These are phyloP conservation scores for Asobara japonica DNA, from an alignment of 1,140 invertebrate species.

Conservation along the genomic window DNA sequence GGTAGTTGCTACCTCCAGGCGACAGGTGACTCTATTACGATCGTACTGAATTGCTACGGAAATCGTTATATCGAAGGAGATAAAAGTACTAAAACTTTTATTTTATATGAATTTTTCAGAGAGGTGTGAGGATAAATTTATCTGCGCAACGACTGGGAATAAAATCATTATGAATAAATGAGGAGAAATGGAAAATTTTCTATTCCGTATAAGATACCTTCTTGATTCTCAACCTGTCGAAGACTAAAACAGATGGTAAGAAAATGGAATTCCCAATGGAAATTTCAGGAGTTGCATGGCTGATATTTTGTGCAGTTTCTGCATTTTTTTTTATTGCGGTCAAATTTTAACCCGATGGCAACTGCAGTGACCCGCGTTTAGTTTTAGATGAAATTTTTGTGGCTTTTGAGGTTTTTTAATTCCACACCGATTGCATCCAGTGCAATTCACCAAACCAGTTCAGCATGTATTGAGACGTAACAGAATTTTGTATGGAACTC, in stretches of 20 bases:
- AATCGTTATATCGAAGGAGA: conserved; percentile 1
- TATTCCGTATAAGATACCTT: not conserved
- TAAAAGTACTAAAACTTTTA: not conserved
- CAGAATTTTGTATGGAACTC: no score
- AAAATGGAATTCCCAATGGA: no score
- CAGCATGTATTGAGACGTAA: no score
- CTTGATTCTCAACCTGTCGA: not conserved
- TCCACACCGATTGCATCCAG: no score
- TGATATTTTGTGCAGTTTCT: no score
- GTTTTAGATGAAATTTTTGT: no score
- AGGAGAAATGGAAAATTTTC: not conserved
- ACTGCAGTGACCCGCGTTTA: no score
- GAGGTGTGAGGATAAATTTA: not conserved
- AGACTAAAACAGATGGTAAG: not conserved
- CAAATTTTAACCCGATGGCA: no score
- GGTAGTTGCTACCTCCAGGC: not conserved
- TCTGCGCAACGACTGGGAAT: not conserved
- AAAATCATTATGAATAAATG: not conserved
- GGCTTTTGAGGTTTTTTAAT: no score
- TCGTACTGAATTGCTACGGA: not conserved
- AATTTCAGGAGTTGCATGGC: no score
- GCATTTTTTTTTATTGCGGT: no score
- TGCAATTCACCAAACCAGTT: no score
- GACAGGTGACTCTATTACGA: conserved; percentile 3
- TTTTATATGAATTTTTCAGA: not conserved